These are phyloP conservation scores for Tiliqua scincoides DNA, from an alignment of 2,113 vertebrate genomes.

Conservation along the genomic window DNA sequence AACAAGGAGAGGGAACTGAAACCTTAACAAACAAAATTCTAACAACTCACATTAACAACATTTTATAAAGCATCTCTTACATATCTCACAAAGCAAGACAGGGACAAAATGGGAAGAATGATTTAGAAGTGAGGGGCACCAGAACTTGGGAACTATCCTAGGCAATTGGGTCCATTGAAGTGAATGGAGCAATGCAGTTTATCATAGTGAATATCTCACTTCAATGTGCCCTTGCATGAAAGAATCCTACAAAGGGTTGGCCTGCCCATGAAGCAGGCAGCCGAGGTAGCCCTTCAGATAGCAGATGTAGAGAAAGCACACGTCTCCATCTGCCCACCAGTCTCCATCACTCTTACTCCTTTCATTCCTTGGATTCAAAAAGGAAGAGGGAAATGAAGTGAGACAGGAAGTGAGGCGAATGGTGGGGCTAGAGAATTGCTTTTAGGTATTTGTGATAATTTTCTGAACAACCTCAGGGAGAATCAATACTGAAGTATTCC, in stretches of 20 bases:
- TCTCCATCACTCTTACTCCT: too few species aligned
- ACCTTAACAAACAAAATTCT: not conserved
- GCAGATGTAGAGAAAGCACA: too few species aligned
- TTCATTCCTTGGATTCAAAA: too few species aligned
- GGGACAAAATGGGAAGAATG: not conserved
- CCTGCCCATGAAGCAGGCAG: too few species aligned
- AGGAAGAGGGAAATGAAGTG: too few species aligned
- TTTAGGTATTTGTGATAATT: not conserved
- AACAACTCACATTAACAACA: too few species aligned
- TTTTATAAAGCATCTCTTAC: not conserved
- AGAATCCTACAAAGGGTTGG: not conserved
- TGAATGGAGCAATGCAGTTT: not conserved
- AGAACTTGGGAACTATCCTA: not conserved
- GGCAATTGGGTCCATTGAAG: not conserved
- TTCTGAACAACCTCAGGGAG: not conserved
- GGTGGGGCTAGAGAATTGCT: not conserved
- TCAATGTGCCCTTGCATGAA: not conserved
- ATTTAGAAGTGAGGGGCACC: not conserved
- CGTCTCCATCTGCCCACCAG: too few species aligned
- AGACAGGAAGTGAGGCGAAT: too few species aligned
- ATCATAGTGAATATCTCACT: not conserved
- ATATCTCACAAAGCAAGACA: not conserved
- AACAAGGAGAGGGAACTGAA: not conserved
- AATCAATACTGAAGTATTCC: not conserved
- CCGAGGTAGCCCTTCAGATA: too few species aligned